phyloP scores from a whole-genome alignment of 1,140 invertebrate species.

The Agrypnia vestita region DNA sequence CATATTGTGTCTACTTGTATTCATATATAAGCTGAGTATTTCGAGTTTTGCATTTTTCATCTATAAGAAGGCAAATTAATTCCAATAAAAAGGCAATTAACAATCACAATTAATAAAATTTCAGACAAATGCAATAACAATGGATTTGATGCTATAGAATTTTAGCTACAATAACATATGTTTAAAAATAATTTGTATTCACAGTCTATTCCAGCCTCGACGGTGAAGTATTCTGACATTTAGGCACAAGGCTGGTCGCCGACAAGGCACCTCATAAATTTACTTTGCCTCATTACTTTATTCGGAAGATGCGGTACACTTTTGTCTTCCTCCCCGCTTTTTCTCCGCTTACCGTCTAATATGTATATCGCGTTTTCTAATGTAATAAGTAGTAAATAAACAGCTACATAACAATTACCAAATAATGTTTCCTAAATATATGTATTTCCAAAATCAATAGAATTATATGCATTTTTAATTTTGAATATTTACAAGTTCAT shows the following conservation, averaged over 20 bases:
- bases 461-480: constrained; percentile 25
- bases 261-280: constrained; percentile 74
- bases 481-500: constrained; percentile 35
- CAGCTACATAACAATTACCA: constrained; percentile 49
- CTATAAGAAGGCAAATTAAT: constrained; percentile 53
- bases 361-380: constrained; percentile 55
- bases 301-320: constrained; percentile 38
- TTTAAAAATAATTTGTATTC: constrained; percentile 56
- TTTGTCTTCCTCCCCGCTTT: constrained; percentile 28
- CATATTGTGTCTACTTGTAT: constrained; percentile 45
- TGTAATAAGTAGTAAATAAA: constrained; percentile 49
- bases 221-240: constrained; percentile 64
- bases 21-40: constrained; percentile 41
- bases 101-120: constrained; percentile 61
- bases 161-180: constrained; percentile 59
- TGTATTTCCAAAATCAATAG: constrained; percentile 22
- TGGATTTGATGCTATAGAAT: constrained; percentile 60
- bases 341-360: constrained; percentile 54
- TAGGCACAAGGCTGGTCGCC: constrained; percentile 74
- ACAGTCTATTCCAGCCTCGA: constrained; percentile 62
- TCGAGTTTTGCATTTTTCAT: constrained; percentile 47
- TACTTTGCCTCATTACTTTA: constrained; percentile 62
- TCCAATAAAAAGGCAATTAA: constrained; percentile 57
- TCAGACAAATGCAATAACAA: constrained; percentile 60
- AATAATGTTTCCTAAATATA: constrained; percentile 35